Base-by-base conservation (phyloP, 2,113 vertebrate species). In the Entosphenus tridentatus region DNA sequence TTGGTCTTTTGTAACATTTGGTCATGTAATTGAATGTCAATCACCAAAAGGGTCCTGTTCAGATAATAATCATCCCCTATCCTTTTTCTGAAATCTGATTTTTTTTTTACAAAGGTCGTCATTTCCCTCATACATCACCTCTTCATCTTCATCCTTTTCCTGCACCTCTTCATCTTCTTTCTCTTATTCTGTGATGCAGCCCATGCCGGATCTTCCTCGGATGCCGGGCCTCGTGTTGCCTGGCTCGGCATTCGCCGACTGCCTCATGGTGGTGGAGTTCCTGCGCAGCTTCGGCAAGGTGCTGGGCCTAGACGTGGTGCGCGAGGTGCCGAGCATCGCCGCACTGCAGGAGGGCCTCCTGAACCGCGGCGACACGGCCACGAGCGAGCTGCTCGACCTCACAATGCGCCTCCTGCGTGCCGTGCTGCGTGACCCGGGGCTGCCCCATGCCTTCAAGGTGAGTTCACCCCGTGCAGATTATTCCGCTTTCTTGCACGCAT, bases 241-340 rank as follows among this genome's bases (percentile, higher is more conserved):
- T n/a, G 86, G 85, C 71, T 81, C 76, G 73, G 82, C 86, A 0
- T 87, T 95, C 78, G 87, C 89, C 1, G 82, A 95, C 73, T 93
- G 89, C 73, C 84, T 96, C 68, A 90, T 92, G 88, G 83, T 90
- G 72, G 77, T 93, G 72, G 87, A 96, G 78, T 96, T 96, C 78
- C 80, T 96, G 70, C 80, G 78, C 69, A 91, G 86, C 79, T 96
- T 95, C 56, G 88, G 88, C 73, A 89, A 89, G 78, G 87, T 93
- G 72, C 83, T 96, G 72, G 83, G 82, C 74, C 84, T 93, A 73
- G 86, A 88, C 74, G 76, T 82, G 67, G 81, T 79, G 69, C 72
- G 80, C 71, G 81, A 86, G 73, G 79, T 84, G 72, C 85, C 87
- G 57, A 82, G 78, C 70, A 76, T 95, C 70, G 82, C 79, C 57